Percentiles rank a stretch among this genome's conserved stretches.
Evolutionary conservation across 2,888 invertebrate species (phyloP).

Genomic region (Itoplectis maculator): DNA sequence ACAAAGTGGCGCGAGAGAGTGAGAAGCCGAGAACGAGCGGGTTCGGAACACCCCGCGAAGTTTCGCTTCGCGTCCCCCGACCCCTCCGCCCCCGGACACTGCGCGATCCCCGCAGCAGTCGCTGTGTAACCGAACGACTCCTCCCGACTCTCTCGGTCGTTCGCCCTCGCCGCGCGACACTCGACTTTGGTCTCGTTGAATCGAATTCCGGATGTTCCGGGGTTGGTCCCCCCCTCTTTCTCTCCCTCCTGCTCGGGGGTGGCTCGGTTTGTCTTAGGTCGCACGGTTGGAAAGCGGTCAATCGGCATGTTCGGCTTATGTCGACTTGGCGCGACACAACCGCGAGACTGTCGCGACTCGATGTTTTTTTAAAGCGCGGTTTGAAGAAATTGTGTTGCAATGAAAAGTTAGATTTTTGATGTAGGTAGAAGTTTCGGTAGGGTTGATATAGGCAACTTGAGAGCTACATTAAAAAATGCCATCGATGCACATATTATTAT

Average conservation of each 20-base stretch:
- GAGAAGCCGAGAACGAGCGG: constrained; percentile 27
- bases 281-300: constrained; percentile 14
- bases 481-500: too few relatives aligned
- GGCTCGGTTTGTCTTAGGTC: constrained; percentile 9
- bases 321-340: not conserved
- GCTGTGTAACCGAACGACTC: constrained; percentile 31
- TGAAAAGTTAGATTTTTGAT: too few relatives aligned
- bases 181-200: constrained; percentile 24
- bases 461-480: too few relatives aligned
- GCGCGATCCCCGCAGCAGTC: constrained; percentile 18
- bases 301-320: constrained; percentile 16
- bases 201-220: constrained; percentile 32
- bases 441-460: too few relatives aligned
- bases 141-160: constrained; percentile 5
- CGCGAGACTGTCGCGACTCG: too few relatives aligned
- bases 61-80: constrained; percentile 52
- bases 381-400: too few relatives aligned
- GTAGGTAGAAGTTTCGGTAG: too few relatives aligned
- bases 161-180: constrained; percentile 20
- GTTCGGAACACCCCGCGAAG: constrained; percentile 58
- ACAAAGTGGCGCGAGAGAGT: constrained; percentile 46
- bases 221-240: too few relatives aligned
- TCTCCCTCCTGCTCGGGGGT: too few relatives aligned
- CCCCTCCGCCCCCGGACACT: constrained; percentile 34
- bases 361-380: too few relatives aligned